Evolutionary conservation across 2,797 vertebrate species (phyloP).

Genomic region (Lacerta bilineata): DNA sequence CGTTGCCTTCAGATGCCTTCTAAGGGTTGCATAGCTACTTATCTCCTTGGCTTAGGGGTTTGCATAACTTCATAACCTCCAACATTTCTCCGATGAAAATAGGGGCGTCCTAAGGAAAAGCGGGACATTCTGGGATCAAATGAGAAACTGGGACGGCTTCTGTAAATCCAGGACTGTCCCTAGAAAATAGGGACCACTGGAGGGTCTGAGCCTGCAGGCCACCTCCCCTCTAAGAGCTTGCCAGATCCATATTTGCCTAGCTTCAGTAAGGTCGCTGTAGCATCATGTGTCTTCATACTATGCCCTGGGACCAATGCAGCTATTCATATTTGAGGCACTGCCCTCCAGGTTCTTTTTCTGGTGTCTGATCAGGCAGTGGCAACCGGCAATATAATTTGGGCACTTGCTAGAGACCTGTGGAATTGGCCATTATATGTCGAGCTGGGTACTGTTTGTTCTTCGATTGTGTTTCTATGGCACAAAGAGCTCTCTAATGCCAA

Average conservation of each 20-base stretch:
- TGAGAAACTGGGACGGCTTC: no score
- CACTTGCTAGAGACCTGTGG: neutral
- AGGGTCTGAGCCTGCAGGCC: no score
- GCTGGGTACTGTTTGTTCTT: conserved; percentile 9
- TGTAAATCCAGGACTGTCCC: no score
- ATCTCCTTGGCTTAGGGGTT: no score
- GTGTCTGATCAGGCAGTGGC: neutral
- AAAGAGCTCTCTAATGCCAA: conserved; percentile 7
- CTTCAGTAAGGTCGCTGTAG: neutral
- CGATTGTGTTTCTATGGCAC: conserved; percentile 13
- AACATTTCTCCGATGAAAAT: no score
- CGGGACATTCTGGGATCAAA: no score
- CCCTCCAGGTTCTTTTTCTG: neutral
- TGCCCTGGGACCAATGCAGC: no score
- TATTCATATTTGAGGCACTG: neutral
- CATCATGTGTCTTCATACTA: neutral
- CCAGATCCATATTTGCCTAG: neutral
- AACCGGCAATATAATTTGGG: neutral
- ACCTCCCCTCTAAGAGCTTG: neutral
- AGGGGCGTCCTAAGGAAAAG: no score
- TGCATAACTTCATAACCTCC: no score
- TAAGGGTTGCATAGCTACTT: no score
- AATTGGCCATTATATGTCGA: neutral
- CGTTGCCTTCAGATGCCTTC: no score
- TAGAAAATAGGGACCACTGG: no score